These are phyloP conservation scores for Chloroceryle aenea DNA, from an alignment of 2,113 vertebrate genomes.

Conservation along the genomic window DNA sequence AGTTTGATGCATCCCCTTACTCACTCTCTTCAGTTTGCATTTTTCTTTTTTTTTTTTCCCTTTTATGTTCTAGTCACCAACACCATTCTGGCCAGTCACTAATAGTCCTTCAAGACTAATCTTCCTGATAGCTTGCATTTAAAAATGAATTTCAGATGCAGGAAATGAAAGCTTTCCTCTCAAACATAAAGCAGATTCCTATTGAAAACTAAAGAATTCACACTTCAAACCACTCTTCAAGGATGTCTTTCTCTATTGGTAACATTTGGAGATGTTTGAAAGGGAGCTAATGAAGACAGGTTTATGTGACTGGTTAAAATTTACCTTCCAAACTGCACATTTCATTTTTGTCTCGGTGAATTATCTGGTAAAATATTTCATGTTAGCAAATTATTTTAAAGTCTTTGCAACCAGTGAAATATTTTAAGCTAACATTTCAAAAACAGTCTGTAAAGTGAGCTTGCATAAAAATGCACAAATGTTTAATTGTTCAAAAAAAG, in stretches of 20 bases:
- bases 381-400: background rate
- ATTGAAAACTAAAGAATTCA: conserved; percentile 1
- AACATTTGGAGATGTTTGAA: conserved; percentile 62
- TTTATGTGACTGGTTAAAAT: conserved; percentile 63
- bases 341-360: conserved; percentile 38
- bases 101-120: conserved; percentile 56
- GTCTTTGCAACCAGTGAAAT: background rate
- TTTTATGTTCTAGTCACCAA: conserved; percentile 40
- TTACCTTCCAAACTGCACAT: conserved; percentile 5
- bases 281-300: conserved; percentile 55
- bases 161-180: conserved; percentile 64
- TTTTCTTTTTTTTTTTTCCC: background rate
- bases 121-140: conserved; percentile 47
- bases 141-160: conserved; percentile 62
- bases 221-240: background rate
- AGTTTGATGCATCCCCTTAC: background rate
- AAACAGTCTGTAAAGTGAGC: background rate
- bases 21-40: background rate
- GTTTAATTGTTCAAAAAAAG: background rate
- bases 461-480: background rate
- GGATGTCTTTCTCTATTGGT: conserved; percentile 39
- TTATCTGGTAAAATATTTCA: conserved; percentile 47
- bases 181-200: conserved; percentile 48
- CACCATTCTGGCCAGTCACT: conserved; percentile 12
- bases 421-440: conserved; percentile 1